Evolutionary conservation across 2,113 vertebrate genomes (phyloP).

Genomic region (Alligator sinensis): DNA sequence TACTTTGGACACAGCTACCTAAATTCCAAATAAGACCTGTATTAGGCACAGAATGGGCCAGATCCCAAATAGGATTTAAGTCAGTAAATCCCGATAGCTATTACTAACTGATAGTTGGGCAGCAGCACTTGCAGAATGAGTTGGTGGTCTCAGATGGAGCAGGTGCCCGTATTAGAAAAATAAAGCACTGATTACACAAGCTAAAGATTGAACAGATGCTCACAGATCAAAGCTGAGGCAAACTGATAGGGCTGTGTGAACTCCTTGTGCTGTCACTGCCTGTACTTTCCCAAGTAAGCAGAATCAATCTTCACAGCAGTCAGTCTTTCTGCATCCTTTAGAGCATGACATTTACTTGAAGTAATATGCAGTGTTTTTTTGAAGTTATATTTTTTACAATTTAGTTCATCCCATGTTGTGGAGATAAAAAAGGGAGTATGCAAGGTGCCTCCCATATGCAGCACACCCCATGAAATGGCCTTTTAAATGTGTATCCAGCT

Average conservation of each 20-base stretch:
- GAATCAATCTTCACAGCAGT: neutral
- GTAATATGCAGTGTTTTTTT: neutral
- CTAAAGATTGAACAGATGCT: neutral
- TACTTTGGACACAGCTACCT: too few relatives aligned
- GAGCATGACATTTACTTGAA: neutral
- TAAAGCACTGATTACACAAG: neutral
- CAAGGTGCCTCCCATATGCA: neutral
- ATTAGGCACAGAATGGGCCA: too few relatives aligned
- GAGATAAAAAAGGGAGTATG: neutral
- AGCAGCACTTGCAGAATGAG: neutral
- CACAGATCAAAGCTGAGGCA: neutral
- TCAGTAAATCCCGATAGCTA: neutral
- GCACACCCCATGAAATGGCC: neutral
- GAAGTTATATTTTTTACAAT: neutral
- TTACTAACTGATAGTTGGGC: accelerated
- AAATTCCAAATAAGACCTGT: too few relatives aligned
- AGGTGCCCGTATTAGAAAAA: neutral
- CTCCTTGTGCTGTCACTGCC: neutral
- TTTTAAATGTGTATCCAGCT: neutral
- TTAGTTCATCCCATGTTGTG: neutral
- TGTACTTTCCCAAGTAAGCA: neutral
- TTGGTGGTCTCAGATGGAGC: neutral
- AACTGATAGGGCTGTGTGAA: neutral
- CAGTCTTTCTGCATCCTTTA: neutral
- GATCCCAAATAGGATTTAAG: too few relatives aligned